Conservation (phyloP, 2,113 vertebrate species). For the Coreoperca whiteheadi region DNA sequence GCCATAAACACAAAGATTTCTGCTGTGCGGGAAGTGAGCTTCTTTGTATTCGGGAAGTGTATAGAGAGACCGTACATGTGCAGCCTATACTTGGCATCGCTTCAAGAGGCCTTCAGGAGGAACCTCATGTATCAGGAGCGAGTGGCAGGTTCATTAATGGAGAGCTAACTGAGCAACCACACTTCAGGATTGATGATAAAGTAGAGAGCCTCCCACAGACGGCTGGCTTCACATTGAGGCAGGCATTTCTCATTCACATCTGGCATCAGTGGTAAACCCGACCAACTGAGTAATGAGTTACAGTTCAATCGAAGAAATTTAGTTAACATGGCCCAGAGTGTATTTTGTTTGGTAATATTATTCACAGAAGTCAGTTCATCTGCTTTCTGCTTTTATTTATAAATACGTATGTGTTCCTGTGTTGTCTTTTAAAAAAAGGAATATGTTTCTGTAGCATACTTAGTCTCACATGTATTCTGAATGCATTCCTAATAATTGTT, state of each 20-base stretch:
- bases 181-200: slow-evolving; percentile 75
- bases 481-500: slow-evolving; percentile 41
- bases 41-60: neutral
- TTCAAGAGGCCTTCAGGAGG: slow-evolving; percentile 74
- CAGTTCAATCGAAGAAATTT: slow-evolving; percentile 33
- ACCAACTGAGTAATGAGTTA: slow-evolving; percentile 56
- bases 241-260: slow-evolving; percentile 55
- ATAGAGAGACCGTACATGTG: slow-evolving; percentile 18
- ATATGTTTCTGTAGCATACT: neutral
- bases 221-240: slow-evolving; percentile 10
- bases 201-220: slow-evolving; percentile 48
- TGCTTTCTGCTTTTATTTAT: slow-evolving; percentile 23
- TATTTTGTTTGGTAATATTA: slow-evolving; percentile 5
- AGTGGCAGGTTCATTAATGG: slow-evolving; percentile 82
- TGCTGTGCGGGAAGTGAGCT: slow-evolving; percentile 34
- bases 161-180: slow-evolving; percentile 77
- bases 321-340: slow-evolving; percentile 3
- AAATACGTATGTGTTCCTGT: neutral
- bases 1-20: slow-evolving; percentile 51
- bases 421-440: neutral
- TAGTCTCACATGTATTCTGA: slow-evolving; percentile 1
- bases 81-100: slow-evolving; percentile 40
- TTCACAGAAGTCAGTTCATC: slow-evolving; percentile 28
- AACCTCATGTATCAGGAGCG: slow-evolving; percentile 80
- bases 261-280: slow-evolving; percentile 53